Conservation (phyloP, 2,113 vertebrate genomes). For the Oxyruncus cristatus region DNA sequence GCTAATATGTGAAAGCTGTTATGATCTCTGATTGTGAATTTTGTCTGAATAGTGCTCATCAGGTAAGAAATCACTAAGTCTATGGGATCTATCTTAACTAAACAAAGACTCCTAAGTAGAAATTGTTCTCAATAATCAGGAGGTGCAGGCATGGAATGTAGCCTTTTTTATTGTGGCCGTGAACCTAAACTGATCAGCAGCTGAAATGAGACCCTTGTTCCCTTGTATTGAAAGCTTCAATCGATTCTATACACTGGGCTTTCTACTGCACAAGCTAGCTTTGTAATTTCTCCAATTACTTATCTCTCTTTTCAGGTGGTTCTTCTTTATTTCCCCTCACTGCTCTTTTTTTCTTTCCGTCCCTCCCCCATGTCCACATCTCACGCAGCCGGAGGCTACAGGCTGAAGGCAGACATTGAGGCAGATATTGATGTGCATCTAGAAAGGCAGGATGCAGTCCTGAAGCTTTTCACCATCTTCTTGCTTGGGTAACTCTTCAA, state of each 20-base stretch:
- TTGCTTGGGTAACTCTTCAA: slow-evolving; percentile 22
- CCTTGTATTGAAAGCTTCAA: not conserved
- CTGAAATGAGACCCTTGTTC: not conserved
- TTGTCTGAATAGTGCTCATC: not conserved
- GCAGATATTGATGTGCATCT: not conserved
- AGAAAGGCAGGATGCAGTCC: not conserved
- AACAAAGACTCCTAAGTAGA: not conserved
- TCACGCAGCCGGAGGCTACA: not conserved
- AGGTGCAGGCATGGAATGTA: not conserved
- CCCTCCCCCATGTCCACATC: fast-evolving
- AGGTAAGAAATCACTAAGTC: not conserved
- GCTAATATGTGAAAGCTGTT: not conserved
- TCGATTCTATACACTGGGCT: not conserved
- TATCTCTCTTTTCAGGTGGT: not conserved
- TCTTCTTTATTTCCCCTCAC: not conserved
- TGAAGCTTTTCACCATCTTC: not conserved
- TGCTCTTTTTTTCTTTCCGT: not conserved
- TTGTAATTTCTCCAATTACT: not conserved
- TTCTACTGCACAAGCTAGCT: not conserved
- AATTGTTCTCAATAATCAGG: not conserved
- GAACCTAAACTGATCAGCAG: not conserved
- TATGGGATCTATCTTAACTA: not conserved
- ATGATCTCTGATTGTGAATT: not conserved
- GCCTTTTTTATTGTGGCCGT: not conserved
- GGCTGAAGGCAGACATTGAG: not conserved